Conservation (phyloP, 2,797 vertebrate species). For the Carduelis carduelis region DNA sequence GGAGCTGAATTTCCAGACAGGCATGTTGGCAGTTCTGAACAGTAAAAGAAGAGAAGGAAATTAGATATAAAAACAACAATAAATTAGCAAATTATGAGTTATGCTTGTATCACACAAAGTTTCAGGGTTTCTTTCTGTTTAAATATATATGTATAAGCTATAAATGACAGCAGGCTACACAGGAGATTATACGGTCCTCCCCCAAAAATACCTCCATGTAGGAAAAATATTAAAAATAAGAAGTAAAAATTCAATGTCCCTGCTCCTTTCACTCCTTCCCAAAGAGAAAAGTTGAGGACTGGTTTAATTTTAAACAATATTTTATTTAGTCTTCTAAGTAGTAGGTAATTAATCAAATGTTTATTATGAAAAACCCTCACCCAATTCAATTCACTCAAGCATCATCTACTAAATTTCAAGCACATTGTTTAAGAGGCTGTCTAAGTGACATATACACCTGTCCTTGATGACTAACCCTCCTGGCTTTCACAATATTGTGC, state of each 20-base stretch:
- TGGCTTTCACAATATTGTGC: background rate
- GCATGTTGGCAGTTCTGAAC: background rate
- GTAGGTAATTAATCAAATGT: background rate
- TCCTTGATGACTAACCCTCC: background rate
- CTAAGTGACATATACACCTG: background rate
- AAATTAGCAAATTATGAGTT: background rate
- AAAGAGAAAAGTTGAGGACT: background rate
- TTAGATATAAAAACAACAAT: background rate
- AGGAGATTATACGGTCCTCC: background rate
- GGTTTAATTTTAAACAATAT: background rate
- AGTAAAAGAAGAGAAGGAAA: background rate
- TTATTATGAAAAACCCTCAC: background rate
- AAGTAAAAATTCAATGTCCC: background rate
- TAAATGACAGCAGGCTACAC: background rate
- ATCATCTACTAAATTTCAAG: background rate
- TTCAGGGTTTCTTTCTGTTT: background rate
- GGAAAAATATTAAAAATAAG: background rate
- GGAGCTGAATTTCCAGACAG: background rate
- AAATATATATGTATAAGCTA: background rate
- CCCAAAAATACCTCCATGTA: background rate
- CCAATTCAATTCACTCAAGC: background rate
- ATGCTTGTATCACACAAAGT: rapidly evolving
- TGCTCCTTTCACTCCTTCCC: background rate
- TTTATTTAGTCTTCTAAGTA: background rate
- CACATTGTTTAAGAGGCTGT: background rate